Evolutionary conservation across 2,113 vertebrate genomes (phyloP).

Genomic region (Thalassarche chlororhynchos): DNA sequence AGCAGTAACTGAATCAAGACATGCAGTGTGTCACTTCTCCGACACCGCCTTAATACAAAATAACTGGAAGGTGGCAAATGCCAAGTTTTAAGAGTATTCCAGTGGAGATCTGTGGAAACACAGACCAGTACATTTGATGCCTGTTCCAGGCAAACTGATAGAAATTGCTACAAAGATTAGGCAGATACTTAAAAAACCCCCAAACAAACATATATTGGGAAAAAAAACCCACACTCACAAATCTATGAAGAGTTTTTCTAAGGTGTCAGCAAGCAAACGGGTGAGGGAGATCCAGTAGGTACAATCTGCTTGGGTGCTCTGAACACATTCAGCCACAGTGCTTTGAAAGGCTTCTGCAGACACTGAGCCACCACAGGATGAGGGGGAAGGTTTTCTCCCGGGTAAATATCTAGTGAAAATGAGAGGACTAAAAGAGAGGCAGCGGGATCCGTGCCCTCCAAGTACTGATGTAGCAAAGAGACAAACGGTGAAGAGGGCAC

Average conservation of each 20-base stretch:
- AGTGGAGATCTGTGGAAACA: not conserved
- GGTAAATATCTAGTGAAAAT: not conserved
- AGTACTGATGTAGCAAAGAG: not conserved
- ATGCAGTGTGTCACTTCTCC: rapidly evolving
- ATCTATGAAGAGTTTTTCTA: not conserved
- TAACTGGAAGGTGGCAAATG: not conserved
- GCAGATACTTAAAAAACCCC: not conserved
- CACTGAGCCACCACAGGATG: not conserved
- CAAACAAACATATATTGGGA: not conserved
- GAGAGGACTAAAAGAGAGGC: not conserved
- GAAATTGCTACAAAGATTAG: not conserved
- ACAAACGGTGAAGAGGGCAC: not conserved
- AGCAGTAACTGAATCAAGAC: not conserved
- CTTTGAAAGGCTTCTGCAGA: not conserved
- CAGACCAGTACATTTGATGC: not conserved
- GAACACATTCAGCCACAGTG: not conserved
- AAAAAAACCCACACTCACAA: rapidly evolving
- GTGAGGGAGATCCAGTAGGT: not conserved
- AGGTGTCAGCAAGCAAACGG: not conserved
- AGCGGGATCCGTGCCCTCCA: not conserved
- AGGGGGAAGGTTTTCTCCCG: not conserved
- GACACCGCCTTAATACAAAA: rapidly evolving
- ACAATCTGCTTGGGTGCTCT: not conserved
- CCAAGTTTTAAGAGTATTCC: not conserved
- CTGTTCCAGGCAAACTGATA: not conserved